Base-by-base conservation (phyloP, 2,113 vertebrate genomes). In the Chauna torquata region DNA sequence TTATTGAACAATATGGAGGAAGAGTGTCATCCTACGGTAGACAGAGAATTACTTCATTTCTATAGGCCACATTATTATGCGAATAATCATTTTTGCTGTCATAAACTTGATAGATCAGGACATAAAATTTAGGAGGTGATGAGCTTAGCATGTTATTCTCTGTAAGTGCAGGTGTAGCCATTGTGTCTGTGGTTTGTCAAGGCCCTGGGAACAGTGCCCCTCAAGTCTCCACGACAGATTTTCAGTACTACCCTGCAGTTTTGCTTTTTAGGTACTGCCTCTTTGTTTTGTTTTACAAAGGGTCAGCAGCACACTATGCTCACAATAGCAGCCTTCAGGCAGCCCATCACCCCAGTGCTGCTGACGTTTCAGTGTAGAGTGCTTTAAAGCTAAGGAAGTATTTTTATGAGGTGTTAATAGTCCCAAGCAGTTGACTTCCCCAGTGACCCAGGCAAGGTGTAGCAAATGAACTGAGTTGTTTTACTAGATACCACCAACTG, bases 401-500 rank as follows among this genome's bases (percentile, higher is more conserved):
- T 66, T 94, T 96, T 96, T 92, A 95, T 84, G 91, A 65, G 55
- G 36, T 70, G 72, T 84, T 96, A 86, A 90, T 79, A 88, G 82
- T 74, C 86, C 75, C 64, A 38, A 14, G 18, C 9, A 61, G 90
- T 80, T 92, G 81, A 93, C 92, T 96, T 93, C 70, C 93, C 72
- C 44, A 49, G 76, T 78, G 92, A 93, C 85, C 91, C 82, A 87
- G 89, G 91, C 59, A 91, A 92, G 65, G 84, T 94, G 91, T 66
- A 94, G 79, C 87, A 94, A 95, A 95, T 86, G 79, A 96, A 84
- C 59, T 58, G 74, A 90, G 49, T 15, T 88, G 83, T 93, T 96
- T 93, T 88, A 92, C 93, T 88, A 90, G 89, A 83, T 70, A 77
- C 36, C 52, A 85, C 89, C 84, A 74, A 30, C 59, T 96, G 91